Conservation (phyloP, 2,113 vertebrate genomes). For the Callospermophilus lateralis region DNA sequence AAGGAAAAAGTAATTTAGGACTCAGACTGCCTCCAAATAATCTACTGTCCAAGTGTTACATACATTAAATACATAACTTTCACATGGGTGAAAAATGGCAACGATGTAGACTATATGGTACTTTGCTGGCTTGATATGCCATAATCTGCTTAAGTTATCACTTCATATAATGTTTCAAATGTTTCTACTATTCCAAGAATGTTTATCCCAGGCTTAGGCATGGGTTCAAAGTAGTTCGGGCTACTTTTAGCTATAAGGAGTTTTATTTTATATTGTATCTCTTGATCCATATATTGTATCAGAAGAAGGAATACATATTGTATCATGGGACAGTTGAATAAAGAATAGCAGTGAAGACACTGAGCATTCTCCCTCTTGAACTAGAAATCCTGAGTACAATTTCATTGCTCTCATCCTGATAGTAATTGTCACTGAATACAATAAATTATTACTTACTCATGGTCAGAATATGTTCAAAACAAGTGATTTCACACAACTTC, state of each 20-base stretch:
- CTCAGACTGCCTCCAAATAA: slow-evolving; percentile 33
- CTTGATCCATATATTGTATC: not conserved
- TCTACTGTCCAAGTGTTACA: slow-evolving; percentile 13
- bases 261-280: not conserved
- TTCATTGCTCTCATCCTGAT: slow-evolving; percentile 16
- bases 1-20: slow-evolving; percentile 41
- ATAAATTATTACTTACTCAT: slow-evolving; percentile 31
- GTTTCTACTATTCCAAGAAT: slow-evolving; percentile 14
- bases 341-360: not conserved
- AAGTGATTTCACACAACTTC: slow-evolving; percentile 22
- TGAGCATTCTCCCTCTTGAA: not conserved
- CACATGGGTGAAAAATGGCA: not conserved
- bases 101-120: not conserved
- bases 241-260: slow-evolving; percentile 17
- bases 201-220: slow-evolving; percentile 8
- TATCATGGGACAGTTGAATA: not conserved
- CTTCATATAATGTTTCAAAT: slow-evolving; percentile 23
- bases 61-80: not conserved
- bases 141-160: not conserved
- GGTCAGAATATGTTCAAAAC: slow-evolving; percentile 34
- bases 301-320: not conserved
- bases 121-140: not conserved
- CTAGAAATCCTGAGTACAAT: not conserved
- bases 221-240: not conserved
- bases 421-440: slow-evolving; percentile 1